Conservation (phyloP, 2,797 vertebrate genomes). For the Siniperca undulata region DNA sequence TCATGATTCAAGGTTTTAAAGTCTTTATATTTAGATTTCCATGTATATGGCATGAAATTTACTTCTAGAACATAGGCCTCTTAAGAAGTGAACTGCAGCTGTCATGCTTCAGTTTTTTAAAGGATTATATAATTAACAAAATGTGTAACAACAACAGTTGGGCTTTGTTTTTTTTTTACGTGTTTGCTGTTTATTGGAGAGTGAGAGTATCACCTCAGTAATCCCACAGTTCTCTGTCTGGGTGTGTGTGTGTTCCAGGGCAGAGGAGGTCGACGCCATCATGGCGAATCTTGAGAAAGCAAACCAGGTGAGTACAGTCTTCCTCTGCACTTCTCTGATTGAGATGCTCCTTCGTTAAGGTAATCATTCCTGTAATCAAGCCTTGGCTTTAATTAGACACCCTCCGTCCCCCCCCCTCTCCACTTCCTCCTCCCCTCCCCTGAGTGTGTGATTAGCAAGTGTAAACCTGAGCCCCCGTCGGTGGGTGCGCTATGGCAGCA, state of each 20-base stretch:
- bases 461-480: conserved; percentile 72
- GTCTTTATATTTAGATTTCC: background rate
- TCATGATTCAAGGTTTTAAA: background rate
- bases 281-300: conserved; percentile 96
- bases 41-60: background rate
- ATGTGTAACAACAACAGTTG: background rate
- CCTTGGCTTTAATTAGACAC: conserved; percentile 84
- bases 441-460: conserved; percentile 81
- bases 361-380: conserved; percentile 88
- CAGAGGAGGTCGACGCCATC: conserved; percentile 93
- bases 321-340: conserved; percentile 78
- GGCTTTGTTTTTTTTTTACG: background rate
- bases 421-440: conserved; percentile 51
- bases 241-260: conserved; percentile 85
- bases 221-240: conserved; percentile 23
- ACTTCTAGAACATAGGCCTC: background rate
- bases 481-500: conserved; percentile 68
- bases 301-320: conserved; percentile 91
- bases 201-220: conserved; percentile 31
- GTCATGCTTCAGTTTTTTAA: background rate
- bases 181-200: conserved; percentile 2
- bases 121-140: conserved; percentile 6
- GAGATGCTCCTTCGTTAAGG: conserved; percentile 82
- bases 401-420: conserved; percentile 67
- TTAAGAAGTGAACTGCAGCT: background rate